These are phyloP conservation scores for Deroptyus accipitrinus DNA, from an alignment of 2,113 vertebrate species.

Conservation along the genomic window DNA sequence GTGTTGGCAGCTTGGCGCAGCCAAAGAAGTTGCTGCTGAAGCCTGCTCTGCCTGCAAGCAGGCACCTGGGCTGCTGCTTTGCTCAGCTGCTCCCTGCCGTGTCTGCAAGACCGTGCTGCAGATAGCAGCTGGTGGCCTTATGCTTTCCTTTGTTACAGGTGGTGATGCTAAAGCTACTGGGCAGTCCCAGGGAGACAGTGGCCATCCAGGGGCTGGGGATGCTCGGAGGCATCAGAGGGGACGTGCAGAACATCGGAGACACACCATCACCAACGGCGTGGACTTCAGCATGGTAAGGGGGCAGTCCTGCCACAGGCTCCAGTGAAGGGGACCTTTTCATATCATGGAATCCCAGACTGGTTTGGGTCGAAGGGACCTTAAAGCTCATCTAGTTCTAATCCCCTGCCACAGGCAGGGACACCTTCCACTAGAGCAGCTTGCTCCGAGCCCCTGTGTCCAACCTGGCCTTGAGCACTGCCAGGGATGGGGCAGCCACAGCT, in stretches of 20 bases:
- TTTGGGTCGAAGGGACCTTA: background rate
- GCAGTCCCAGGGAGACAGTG: constrained; percentile 76
- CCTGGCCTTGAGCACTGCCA: background rate
- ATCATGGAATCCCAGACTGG: background rate
- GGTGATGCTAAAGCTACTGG: constrained; percentile 67
- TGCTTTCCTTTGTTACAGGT: constrained; percentile 41
- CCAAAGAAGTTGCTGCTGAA: background rate
- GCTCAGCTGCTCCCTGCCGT: background rate
- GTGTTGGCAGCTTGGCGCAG: background rate
- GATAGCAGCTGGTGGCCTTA: background rate
- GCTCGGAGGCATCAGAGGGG: constrained; percentile 73
- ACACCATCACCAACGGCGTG: constrained; percentile 90
- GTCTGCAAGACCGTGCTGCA: background rate
- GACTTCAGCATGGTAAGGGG: constrained; percentile 87
- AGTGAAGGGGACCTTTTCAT: background rate
- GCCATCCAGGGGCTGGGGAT: constrained; percentile 59
- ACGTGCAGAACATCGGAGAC: constrained; percentile 85
- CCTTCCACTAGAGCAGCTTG: background rate
- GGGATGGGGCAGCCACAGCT: background rate
- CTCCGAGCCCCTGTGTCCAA: background rate
- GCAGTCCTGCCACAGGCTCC: background rate
- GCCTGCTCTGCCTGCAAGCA: background rate
- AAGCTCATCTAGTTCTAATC: background rate
- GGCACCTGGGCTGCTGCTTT: background rate
- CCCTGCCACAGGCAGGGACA: background rate